phyloP scores from a whole-genome alignment of 2,888 invertebrate species.

The Schrankia costaestrigalis region DNA sequence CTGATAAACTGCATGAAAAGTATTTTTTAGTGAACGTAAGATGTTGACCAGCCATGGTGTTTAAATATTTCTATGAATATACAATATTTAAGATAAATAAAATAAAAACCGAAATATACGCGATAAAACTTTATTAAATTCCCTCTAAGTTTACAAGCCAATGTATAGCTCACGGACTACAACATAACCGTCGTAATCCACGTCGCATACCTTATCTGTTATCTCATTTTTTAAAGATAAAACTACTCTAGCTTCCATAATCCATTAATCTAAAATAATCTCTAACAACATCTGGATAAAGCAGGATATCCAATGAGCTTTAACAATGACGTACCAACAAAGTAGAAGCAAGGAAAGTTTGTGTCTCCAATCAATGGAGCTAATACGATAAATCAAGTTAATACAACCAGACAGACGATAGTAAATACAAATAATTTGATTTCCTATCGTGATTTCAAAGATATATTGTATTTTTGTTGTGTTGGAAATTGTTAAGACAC shows the following conservation, averaged over 20 bases:
- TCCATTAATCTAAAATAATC: slow-evolving; percentile 34
- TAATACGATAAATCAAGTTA: slow-evolving; percentile 69
- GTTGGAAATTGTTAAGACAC: too few relatives aligned
- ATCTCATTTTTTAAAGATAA: slow-evolving; percentile 71
- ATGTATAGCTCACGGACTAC: slow-evolving; percentile 21
- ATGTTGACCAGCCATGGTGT: too few relatives aligned
- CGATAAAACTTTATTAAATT: too few relatives aligned
- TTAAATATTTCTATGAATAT: too few relatives aligned
- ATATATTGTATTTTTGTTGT: too few relatives aligned
- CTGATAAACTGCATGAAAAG: too few relatives aligned
- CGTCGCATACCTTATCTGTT: slow-evolving; percentile 54
- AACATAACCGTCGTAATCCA: slow-evolving; percentile 30
- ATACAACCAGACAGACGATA: slow-evolving; percentile 44
- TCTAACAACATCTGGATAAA: slow-evolving; percentile 38
- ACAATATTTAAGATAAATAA: too few relatives aligned
- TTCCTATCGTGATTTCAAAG: slow-evolving; percentile 48
- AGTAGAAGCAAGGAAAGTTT: slow-evolving; percentile 42
- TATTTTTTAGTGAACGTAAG: too few relatives aligned
- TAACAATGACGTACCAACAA: slow-evolving; percentile 30
- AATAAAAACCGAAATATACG: too few relatives aligned
- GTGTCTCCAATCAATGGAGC: slow-evolving; percentile 58
- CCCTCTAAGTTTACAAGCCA: slow-evolving; percentile 9
- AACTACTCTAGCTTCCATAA: slow-evolving; percentile 43
- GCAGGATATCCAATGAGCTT: slow-evolving; percentile 33
- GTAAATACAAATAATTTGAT: slow-evolving; percentile 56